These are phyloP conservation scores for Serrognathus titanus DNA, from an alignment of 2,888 invertebrate genomes.

Conservation along the genomic window DNA sequence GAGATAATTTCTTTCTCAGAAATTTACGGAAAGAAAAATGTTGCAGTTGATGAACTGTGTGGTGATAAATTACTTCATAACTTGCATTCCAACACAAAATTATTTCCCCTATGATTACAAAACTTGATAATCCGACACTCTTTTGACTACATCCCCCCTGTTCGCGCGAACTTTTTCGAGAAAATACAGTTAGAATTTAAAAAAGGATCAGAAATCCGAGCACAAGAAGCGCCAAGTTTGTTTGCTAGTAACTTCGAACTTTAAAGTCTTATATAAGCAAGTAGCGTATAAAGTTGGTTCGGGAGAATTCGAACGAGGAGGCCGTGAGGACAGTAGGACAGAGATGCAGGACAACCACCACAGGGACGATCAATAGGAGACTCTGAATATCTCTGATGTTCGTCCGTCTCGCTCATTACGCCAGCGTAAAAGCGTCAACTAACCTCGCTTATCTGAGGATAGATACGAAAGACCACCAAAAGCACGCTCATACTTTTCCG, in stretches of 20 bases:
- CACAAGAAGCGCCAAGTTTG: slow-evolving; percentile 1
- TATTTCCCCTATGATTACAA: no score
- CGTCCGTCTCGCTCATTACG: slow-evolving; percentile 31
- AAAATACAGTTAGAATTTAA: background rate
- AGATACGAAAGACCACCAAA: no score
- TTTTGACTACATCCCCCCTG: no score
- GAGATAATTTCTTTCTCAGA: no score
- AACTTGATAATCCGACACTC: no score
- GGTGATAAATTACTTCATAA: no score
- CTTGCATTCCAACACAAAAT: no score
- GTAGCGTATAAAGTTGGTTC: background rate
- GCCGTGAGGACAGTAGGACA: slow-evolving; percentile 17
- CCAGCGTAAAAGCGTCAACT: slow-evolving; percentile 23
- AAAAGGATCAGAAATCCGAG: background rate
- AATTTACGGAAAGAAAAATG: no score
- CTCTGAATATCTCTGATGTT: slow-evolving; percentile 24
- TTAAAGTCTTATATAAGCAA: slow-evolving; percentile 2
- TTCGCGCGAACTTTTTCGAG: background rate
- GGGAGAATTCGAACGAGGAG: slow-evolving; percentile 2
- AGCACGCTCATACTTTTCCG: no score
- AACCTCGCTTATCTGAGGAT: background rate
- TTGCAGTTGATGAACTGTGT: no score
- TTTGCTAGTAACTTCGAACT: background rate
- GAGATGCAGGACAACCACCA: slow-evolving; percentile 20
- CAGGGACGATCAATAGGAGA: slow-evolving; percentile 18